A percentile compares a stretch with the other conserved stretches of the same genome.
These are phyloP conservation scores for Augiades crinisus DNA, from an alignment of 2,888 invertebrate species.

Conservation along the genomic window DNA sequence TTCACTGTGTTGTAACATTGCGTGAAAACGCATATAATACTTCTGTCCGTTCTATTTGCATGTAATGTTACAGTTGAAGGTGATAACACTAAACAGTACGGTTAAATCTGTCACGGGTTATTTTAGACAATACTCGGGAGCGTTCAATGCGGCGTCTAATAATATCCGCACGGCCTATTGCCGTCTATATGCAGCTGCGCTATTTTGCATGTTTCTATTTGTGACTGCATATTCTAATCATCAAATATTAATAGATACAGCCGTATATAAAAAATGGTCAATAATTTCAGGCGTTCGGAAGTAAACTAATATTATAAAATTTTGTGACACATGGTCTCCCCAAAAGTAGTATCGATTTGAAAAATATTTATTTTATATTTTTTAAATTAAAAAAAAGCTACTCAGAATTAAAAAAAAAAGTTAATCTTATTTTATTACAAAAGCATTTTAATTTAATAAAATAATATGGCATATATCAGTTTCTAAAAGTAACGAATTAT, in stretches of 20 bases:
- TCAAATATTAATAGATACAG: neutral
- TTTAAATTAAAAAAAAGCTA: too few species aligned
- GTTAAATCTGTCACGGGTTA: conserved; percentile 69
- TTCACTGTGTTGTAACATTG: conserved; percentile 38
- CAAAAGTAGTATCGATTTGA: too few species aligned
- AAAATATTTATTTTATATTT: too few species aligned
- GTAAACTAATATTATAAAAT: too few species aligned
- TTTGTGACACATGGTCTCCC: too few species aligned
- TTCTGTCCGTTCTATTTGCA: conserved; percentile 63
- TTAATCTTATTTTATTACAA: too few species aligned
- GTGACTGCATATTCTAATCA: neutral
- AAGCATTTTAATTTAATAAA: too few species aligned
- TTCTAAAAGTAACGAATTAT: too few species aligned
- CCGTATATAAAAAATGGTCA: too few species aligned
- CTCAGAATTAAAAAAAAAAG: too few species aligned
- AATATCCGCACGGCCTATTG: conserved; percentile 27
- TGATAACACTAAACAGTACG: conserved; percentile 63
- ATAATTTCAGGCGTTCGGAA: too few species aligned
- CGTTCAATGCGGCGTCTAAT: conserved; percentile 62
- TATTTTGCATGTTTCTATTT: conserved; percentile 20
- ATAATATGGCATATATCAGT: too few species aligned
- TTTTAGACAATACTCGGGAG: conserved; percentile 57
- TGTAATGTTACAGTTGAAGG: conserved; percentile 70
- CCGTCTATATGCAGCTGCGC: conserved; percentile 17
- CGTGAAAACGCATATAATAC: conserved; percentile 55